Conservation (phyloP, 2,888 invertebrate species). For the Camptogramma bilineatum region DNA sequence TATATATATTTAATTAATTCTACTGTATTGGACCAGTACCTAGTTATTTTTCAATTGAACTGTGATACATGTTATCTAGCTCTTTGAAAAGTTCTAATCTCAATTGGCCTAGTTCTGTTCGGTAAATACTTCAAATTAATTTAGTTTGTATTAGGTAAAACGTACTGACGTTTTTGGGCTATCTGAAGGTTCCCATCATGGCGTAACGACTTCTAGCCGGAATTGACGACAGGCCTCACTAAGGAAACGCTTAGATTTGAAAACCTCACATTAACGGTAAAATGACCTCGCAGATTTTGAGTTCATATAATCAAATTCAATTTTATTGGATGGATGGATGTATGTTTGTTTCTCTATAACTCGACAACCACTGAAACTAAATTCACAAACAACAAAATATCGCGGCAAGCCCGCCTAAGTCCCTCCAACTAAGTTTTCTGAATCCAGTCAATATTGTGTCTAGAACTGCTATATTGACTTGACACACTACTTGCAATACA, state of each 20-base stretch:
- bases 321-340: too few relatives aligned
- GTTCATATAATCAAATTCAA: too few relatives aligned
- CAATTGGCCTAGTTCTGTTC: neutral
- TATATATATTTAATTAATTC: slow-evolving; percentile 11
- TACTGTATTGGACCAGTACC: neutral
- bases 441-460: neutral
- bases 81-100: neutral
- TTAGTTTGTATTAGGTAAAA: neutral
- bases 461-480: too few relatives aligned
- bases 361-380: too few relatives aligned
- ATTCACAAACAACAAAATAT: too few relatives aligned
- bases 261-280: neutral
- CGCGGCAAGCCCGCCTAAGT: too few relatives aligned
- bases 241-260: too few relatives aligned
- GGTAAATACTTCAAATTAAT: neutral
- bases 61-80: neutral
- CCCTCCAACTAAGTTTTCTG: too few relatives aligned
- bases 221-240: neutral
- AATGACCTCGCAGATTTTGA: too few relatives aligned
- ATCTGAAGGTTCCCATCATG: neutral
- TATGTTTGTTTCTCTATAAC: too few relatives aligned
- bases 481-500: slow-evolving; percentile 1
- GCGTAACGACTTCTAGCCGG: neutral
- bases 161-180: neutral
- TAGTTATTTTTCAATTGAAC: neutral